Conservation (phyloP, 1,140 invertebrate species). For the Muscidifurax raptorellus region DNA sequence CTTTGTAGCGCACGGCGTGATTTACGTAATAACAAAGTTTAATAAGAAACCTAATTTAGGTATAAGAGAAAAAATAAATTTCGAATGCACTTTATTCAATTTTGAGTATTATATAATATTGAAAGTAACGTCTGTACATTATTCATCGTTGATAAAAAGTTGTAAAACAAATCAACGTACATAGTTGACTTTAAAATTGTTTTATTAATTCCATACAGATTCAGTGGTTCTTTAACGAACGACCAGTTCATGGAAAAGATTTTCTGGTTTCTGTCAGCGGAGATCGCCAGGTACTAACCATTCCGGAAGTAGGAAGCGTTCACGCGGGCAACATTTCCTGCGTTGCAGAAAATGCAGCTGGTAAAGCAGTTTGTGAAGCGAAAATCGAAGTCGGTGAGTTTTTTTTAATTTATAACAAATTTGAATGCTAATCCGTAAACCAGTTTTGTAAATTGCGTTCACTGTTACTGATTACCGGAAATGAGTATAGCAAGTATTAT, state of each 20-base stretch:
- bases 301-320: constrained; percentile 77
- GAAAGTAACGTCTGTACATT: too few species aligned
- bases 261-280: constrained; percentile 84
- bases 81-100: too few species aligned
- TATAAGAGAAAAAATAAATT: too few species aligned
- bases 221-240: constrained; percentile 84
- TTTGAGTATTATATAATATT: too few species aligned
- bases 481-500: neutral
- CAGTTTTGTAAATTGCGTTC: neutral
- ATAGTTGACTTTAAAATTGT: neutral
- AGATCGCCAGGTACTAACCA: constrained; percentile 82
- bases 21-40: neutral
- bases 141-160: too few species aligned
- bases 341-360: constrained; percentile 84
- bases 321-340: constrained; percentile 83
- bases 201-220: constrained; percentile 73
- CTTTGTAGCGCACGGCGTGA: neutral
- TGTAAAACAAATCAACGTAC: too few species aligned
- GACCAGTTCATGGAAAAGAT: constrained; percentile 82
- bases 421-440: neutral
- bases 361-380: constrained; percentile 82
- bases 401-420: neutral
- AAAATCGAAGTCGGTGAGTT: constrained; percentile 77
- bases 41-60: neutral
- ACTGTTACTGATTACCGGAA: neutral